Percentiles rank a stretch among this genome's conserved stretches.
These are phyloP conservation scores for Iguana delicatissima DNA, from an alignment of 2,797 vertebrate genomes.

Conservation along the genomic window DNA sequence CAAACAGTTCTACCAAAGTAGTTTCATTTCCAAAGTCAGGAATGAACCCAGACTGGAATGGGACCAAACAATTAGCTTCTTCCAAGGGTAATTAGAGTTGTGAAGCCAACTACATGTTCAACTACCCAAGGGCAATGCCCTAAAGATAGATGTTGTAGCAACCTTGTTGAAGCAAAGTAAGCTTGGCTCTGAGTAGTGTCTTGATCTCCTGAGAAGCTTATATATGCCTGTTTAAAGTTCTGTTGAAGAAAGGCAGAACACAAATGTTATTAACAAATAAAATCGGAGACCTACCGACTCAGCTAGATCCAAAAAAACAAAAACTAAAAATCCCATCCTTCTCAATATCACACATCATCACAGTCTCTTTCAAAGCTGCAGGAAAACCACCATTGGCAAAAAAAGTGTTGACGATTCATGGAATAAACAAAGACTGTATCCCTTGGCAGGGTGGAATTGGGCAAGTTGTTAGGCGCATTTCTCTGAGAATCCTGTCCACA, in stretches of 20 bases:
- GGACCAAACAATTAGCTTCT: neutral
- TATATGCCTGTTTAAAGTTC: neutral
- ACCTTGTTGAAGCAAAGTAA: neutral
- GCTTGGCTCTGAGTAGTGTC: neutral
- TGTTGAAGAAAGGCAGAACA: neutral
- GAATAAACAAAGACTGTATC: neutral
- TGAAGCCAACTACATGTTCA: neutral
- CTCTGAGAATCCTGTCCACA: neutral
- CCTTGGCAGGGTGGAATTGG: neutral
- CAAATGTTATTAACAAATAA: neutral
- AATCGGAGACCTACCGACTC: neutral
- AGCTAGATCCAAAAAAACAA: neutral
- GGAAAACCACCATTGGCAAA: neutral
- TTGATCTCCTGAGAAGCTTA: neutral
- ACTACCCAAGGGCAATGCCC: neutral
- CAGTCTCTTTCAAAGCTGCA: conserved; percentile 1
- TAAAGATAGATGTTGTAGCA: neutral
- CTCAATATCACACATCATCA: neutral
- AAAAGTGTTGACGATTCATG: neutral
- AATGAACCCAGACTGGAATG: neutral
- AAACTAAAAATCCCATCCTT: neutral
- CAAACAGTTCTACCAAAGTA: neutral
- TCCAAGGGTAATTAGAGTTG: neutral
- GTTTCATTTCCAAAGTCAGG: neutral
- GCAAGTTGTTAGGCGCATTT: neutral